Percentiles rank a stretch among this genome's conserved stretches.
phyloP scores from a whole-genome alignment of 1,140 invertebrate genomes.

The Sipha flava region DNA sequence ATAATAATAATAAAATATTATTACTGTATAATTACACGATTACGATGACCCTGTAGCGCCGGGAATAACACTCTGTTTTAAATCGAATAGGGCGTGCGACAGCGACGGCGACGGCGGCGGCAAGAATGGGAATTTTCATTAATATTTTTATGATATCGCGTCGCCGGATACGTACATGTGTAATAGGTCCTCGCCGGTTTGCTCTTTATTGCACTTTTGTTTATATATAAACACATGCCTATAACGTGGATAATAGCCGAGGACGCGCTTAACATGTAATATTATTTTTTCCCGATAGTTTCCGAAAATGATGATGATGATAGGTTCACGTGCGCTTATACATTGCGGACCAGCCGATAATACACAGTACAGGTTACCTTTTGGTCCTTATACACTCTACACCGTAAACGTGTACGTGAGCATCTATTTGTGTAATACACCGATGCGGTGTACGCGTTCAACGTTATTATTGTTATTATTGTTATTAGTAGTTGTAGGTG shows the following conservation, averaged over 20 bases:
- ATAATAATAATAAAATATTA: not conserved
- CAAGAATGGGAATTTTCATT: conserved; percentile 1
- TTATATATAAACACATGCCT: not conserved
- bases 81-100: too few species aligned
- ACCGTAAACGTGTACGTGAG: too few species aligned
- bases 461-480: not conserved
- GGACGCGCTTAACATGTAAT: not conserved
- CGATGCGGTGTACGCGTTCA: too few species aligned
- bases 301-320: not conserved
- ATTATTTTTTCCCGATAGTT: not conserved
- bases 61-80: too few species aligned
- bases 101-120: not conserved
- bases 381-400: too few species aligned
- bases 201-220: too few species aligned
- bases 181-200: too few species aligned
- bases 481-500: not conserved
- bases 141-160: not conserved
- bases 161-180: not conserved
- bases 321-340: not conserved
- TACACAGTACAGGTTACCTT: too few species aligned
- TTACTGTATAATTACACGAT: not conserved
- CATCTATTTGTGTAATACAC: too few species aligned
- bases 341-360: not conserved
- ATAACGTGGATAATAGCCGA: not conserved
- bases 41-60: not conserved